phyloP scores from a whole-genome alignment of 1,140 invertebrate genomes.

The Drosophila kanapiae region DNA sequence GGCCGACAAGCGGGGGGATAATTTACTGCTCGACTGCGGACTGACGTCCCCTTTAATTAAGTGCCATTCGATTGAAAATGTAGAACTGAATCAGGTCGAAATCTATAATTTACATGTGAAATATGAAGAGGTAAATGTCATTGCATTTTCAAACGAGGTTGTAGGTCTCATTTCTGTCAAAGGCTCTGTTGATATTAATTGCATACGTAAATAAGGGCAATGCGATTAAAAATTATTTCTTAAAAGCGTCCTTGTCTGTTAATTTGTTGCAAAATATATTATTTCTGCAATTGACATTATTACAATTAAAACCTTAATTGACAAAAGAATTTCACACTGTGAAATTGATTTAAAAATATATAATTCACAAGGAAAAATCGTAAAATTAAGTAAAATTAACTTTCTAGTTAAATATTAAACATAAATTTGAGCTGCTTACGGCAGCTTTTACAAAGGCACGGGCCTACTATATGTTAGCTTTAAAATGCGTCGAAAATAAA shows the following conservation, averaged over 20 bases:
- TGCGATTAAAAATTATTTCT: background rate
- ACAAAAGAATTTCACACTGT: background rate
- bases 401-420: constrained; percentile 32
- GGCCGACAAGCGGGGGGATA: constrained; percentile 36
- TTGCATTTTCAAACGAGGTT: constrained; percentile 7
- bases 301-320: too few species aligned
- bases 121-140: background rate
- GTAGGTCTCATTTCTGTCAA: background rate
- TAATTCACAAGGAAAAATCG: background rate
- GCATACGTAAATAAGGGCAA: background rate
- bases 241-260: background rate
- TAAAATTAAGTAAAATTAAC: constrained; percentile 1
- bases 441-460: background rate
- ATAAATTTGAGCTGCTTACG: constrained; percentile 15
- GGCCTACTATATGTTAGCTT: background rate
- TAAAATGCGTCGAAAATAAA: constrained; percentile 42
- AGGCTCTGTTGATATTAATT: background rate
- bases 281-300: background rate
- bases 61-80: constrained; percentile 36
- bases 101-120: constrained; percentile 13
- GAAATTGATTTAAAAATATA: background rate
- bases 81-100: background rate
- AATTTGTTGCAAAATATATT: background rate
- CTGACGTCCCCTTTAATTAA: constrained; percentile 39
- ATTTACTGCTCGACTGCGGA: constrained; percentile 36